Evolutionary conservation across 1,140 invertebrate species (phyloP).

Genomic region (Nasonia vitripennis): DNA sequence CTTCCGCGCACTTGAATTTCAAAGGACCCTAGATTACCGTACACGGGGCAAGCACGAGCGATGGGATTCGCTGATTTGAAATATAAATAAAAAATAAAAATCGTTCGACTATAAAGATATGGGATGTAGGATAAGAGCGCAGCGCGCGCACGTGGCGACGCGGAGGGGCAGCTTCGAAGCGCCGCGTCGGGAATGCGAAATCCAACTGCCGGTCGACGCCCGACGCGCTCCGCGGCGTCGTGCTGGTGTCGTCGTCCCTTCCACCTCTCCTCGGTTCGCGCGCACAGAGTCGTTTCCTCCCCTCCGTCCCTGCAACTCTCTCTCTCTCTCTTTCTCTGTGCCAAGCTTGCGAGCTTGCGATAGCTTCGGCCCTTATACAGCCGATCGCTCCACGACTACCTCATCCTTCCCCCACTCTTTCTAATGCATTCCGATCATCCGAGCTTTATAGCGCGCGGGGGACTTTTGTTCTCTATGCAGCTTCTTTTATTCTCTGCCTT

Average conservation of each 20-base stretch:
- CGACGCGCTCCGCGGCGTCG: slow-evolving; percentile 63
- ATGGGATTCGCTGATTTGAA: neutral
- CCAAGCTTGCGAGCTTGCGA: neutral
- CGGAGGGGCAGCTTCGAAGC: neutral
- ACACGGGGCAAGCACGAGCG: too few relatives aligned
- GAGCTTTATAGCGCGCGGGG: neutral
- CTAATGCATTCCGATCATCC: slow-evolving; percentile 22
- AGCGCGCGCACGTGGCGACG: slow-evolving; percentile 32
- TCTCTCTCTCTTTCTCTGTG: neutral
- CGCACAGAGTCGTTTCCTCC: neutral
- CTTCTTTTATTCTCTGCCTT: too few relatives aligned
- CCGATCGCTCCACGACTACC: neutral
- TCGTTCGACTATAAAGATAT: neutral
- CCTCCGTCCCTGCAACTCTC: neutral
- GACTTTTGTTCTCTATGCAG: neutral
- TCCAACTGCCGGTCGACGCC: slow-evolving; percentile 72
- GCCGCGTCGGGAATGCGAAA: slow-evolving; percentile 49
- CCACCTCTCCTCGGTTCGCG: neutral
- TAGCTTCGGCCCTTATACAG: neutral
- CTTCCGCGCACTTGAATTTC: too few relatives aligned
- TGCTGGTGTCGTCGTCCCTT: slow-evolving; percentile 17
- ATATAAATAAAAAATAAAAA: neutral
- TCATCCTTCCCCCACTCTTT: neutral
- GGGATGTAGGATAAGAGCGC: neutral
- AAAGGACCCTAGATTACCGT: too few relatives aligned